A percentile compares a stretch with the other conserved stretches of the same genome.
Evolutionary conservation across 2,888 invertebrate genomes (phyloP).

Genomic region (Vandiemenella viatica): DNA sequence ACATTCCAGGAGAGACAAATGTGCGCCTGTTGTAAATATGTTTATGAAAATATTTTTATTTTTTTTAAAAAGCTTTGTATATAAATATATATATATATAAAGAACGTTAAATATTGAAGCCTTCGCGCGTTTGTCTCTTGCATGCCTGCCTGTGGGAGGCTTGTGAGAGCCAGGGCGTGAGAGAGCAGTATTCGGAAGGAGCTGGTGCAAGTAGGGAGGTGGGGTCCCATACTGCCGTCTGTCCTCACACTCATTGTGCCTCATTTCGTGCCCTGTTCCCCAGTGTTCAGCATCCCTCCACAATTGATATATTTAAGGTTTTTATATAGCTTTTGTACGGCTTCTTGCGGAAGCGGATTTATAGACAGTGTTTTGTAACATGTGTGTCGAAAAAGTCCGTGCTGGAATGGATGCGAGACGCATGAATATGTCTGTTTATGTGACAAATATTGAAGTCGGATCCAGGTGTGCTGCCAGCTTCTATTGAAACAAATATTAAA

Average conservation of each 20-base stretch:
- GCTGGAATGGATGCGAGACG: neutral
- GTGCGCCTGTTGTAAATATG: neutral
- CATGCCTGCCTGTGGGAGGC: no score
- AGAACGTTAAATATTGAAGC: neutral
- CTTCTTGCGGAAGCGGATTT: neutral
- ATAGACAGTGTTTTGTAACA: neutral
- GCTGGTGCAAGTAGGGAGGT: neutral
- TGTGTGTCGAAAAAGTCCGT: neutral
- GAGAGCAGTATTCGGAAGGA: neutral
- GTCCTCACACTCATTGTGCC: no score
- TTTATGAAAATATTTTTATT: neutral
- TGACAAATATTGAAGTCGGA: neutral
- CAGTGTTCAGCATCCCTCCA: neutral
- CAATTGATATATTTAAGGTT: neutral
- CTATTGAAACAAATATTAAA: no score
- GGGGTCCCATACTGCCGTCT: no score
- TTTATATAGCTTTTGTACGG: no score
- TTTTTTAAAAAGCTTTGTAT: neutral
- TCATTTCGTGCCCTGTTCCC: no score
- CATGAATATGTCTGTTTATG: neutral
- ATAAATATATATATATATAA: no score
- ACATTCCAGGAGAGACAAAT: neutral
- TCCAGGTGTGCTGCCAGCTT: neutral
- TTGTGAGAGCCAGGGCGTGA: no score
- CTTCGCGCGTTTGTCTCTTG: neutral